Conservation (phyloP, 2,888 invertebrate species). For the Tuta absoluta region DNA sequence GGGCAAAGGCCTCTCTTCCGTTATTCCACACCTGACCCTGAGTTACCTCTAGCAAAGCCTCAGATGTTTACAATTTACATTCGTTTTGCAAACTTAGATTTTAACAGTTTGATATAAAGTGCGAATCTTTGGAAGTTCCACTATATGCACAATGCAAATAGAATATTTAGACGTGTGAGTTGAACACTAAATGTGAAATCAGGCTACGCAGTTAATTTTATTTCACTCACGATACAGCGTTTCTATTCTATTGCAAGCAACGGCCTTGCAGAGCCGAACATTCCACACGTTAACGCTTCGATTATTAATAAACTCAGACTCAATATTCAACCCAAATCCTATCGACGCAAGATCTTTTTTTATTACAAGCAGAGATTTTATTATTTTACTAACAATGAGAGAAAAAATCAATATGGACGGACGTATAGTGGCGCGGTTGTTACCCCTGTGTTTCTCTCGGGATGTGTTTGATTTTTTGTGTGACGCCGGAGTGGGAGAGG, state of each 20-base stretch:
- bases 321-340: slow-evolving; percentile 76
- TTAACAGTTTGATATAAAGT: background rate
- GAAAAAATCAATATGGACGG: slow-evolving; percentile 80
- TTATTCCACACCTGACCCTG: slow-evolving; percentile 18
- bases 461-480: slow-evolving; percentile 80
- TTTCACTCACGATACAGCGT: slow-evolving; percentile 76
- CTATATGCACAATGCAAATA: slow-evolving; percentile 16
- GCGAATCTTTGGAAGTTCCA: background rate
- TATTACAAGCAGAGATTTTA: slow-evolving; percentile 66
- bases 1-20: slow-evolving; percentile 20
- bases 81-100: slow-evolving; percentile 17
- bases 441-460: slow-evolving; percentile 81
- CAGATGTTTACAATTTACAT: slow-evolving; percentile 16
- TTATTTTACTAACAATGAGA: slow-evolving; percentile 78
- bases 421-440: slow-evolving; percentile 77
- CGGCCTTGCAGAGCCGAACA: slow-evolving; percentile 78
- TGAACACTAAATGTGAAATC: slow-evolving; percentile 70
- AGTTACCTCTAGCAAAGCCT: slow-evolving; percentile 17
- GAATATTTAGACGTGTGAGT: slow-evolving; percentile 23
- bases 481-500: slow-evolving; percentile 76
- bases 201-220: slow-evolving; percentile 65
- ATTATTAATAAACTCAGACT: slow-evolving; percentile 77
- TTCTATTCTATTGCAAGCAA: slow-evolving; percentile 72
- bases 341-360: slow-evolving; percentile 72
- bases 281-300: slow-evolving; percentile 79